Evolutionary conservation across 2,113 vertebrate species (phyloP).

Genomic region (Atlantisia rogersi): DNA sequence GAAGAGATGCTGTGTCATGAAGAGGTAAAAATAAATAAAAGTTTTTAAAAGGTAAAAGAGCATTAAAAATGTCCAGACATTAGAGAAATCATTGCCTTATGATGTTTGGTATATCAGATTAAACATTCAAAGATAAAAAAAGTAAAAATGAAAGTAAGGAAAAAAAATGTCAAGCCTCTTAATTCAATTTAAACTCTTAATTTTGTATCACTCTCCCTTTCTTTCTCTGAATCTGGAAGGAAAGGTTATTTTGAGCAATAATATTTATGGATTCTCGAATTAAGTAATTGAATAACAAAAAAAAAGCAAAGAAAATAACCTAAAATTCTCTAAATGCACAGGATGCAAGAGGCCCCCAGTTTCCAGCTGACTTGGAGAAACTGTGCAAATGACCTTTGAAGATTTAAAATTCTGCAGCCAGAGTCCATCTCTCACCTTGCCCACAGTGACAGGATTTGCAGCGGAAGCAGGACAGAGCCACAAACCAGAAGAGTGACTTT

Average conservation of each 20-base stretch:
- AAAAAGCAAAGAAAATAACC: neutral
- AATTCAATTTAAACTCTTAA: neutral
- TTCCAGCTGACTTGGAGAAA: neutral
- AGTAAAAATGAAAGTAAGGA: neutral
- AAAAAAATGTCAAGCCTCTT: neutral
- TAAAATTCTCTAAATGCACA: neutral
- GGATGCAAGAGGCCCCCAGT: neutral
- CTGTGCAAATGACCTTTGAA: neutral
- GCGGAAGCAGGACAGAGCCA: neutral
- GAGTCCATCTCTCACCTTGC: neutral
- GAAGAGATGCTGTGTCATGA: neutral
- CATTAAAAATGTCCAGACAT: neutral
- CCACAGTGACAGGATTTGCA: neutral
- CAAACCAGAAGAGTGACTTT: neutral
- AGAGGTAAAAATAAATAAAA: neutral
- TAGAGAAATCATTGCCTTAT: neutral
- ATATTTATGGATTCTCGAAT: neutral
- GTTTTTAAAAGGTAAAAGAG: neutral
- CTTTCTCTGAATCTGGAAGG: neutral
- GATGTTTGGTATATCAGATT: neutral
- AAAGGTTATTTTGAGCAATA: constrained; percentile 8
- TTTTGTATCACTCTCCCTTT: neutral
- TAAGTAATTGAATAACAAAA: neutral
- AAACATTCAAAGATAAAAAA: neutral
- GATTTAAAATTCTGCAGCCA: neutral